Base-by-base conservation (phyloP, 2,113 vertebrate species). In the Typhlomys cinereus region DNA sequence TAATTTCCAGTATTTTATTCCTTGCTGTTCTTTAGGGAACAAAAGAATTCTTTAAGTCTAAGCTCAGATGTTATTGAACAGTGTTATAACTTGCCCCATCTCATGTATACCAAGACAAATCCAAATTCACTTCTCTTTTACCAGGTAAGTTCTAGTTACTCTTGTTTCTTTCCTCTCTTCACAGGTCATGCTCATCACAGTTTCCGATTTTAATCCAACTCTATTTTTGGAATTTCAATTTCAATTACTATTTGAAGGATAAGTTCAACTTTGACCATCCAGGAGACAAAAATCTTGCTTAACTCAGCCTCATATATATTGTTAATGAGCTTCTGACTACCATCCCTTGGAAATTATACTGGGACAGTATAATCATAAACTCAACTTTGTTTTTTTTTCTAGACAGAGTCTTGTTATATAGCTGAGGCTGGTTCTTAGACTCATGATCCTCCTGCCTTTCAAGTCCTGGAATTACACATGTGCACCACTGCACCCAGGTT, bases 161-260 rank as follows among this genome's bases (percentile, higher is more conserved):
- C 9, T n/a, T 0, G 13, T 17, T 10, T 44, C 29, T 6, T 10
- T 14, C 3, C 25, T 81, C 29, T 86, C 46, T 61, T 62, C 88
- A 36, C 31, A 89, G 27, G 34, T 41, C 74, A 57, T 50, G 57
- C 80, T 66, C 3, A 44, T 61, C 17, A 23, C 29, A 86, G 29
- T 66, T 17, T 94, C 52, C 95, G 44, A 81, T 39, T 85, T 84
- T 85, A 14, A 15, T 89, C 27, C 69, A 75, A 34, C 6, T 67
- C 89, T 31, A 21, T 80, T 27, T 94, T 80, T 48, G 23, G 44
- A 85, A 81, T 81, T 95, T 93, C 36, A 66, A 89, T 57, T 73
- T 80, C 46, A 89, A 82, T 79, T 48, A 85, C 25, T 81, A 88
- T 8, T 46, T 70, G 31, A 93, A 90, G 70, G 66, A 61, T 4